Evolutionary conservation across 2,888 invertebrate genomes (phyloP), one percentile per base, ranked within the genome.

Genomic region (Cataglyphis altisquamis): DNA sequence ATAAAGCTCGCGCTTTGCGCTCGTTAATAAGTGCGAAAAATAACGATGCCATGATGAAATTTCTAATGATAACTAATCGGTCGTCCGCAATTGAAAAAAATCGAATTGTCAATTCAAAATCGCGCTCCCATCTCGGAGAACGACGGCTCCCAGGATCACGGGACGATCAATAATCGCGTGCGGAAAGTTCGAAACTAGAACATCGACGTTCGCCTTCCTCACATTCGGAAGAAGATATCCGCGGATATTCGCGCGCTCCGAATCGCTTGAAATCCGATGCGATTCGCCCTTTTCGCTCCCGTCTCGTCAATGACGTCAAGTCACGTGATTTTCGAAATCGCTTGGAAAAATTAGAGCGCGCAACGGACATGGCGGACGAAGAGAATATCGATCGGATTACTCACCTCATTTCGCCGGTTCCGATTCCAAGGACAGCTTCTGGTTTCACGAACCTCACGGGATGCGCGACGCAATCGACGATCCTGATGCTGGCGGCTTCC

Each of bases 391-490:
- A 77, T 77, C 67, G 77, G 77, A 63, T 74, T 74, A 74, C 77
- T 77, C 77, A 77, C 77, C 77, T 77, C 77, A 77, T 77, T 77
- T 66, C 55, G 77, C 77, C 77, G 77, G 77, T 57, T 67, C 55
- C 66, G 75, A 39, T 25, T 77, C 55, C 77, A 77, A 77, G 67
- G 77, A 67, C 55, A 77, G 77, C 77, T 66, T 39, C 66, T 39
- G 41, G 55, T 10, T 21, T 32, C 75, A 39, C 52, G 36, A n/a
- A 9, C n/a, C 39, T 77, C 55, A 57, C 52, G 52, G 15, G 52
- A 52, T 18, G 32, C 12, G 52, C 29, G 63, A 21, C 21, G 41
- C 52, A 36, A 64, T 52, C 39, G 52, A 39, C 41, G 63, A 63
- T 62, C 45, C 39, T 39, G 36, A 15, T 39, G 64, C 21, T 39